Conservation (phyloP, 2,113 vertebrate species). For the Lophura nycthemera region DNA sequence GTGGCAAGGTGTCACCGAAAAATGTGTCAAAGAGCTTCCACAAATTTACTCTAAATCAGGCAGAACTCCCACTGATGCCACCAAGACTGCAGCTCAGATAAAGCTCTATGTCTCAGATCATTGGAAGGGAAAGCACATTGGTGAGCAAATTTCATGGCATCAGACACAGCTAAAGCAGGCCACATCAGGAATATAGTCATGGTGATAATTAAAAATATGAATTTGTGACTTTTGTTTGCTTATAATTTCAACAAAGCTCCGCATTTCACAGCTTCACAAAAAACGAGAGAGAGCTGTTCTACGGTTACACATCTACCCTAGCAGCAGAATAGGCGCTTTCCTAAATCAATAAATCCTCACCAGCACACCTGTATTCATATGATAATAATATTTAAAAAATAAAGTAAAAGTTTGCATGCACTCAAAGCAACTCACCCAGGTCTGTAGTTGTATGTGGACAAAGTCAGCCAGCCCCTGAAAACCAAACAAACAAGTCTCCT, state of each 20-base stretch:
- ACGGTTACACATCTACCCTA: not conserved
- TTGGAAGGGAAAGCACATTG: not conserved
- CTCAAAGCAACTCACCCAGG: not conserved
- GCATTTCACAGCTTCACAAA: not conserved
- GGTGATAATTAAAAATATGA: not conserved
- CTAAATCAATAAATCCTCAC: not conserved
- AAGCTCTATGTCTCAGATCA: not conserved
- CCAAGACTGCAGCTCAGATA: conserved; percentile 37
- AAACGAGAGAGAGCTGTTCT: not conserved
- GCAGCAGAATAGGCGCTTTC: not conserved
- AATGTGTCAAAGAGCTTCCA: not conserved
- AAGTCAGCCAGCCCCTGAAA: not conserved
- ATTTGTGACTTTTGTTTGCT: not conserved
- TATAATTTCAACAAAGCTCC: not conserved
- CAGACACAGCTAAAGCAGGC: not conserved
- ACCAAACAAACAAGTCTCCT: not conserved
- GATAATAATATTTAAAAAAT: not conserved
- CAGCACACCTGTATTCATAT: not conserved
- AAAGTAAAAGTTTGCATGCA: not conserved
- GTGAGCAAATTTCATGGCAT: not conserved
- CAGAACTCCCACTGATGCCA: conserved; percentile 38
- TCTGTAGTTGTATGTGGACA: not conserved
- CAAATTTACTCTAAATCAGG: conserved; percentile 16
- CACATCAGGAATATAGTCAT: not conserved
- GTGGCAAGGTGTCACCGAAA: not conserved